Percentiles rank a stretch among this genome's conserved stretches.
Evolutionary conservation across 2,113 vertebrate species (phyloP).

Genomic region (Spheniscus mendiculus): DNA sequence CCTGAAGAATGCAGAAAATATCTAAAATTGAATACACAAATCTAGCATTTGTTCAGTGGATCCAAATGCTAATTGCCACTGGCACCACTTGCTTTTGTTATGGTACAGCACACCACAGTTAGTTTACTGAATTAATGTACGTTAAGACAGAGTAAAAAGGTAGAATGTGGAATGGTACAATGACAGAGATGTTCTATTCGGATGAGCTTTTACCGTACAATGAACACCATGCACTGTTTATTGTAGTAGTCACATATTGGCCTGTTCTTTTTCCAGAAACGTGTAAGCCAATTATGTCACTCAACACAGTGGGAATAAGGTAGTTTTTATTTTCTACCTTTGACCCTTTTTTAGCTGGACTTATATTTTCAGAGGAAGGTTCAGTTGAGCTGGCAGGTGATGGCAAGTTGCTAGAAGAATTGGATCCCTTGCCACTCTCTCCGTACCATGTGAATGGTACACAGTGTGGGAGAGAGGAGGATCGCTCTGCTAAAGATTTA

Average conservation of each 20-base stretch:
- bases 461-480: slow-evolving; percentile 68
- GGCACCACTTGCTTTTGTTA: not conserved
- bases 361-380: slow-evolving; percentile 82
- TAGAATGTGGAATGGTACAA: slow-evolving; percentile 29
- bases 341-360: slow-evolving; percentile 82
- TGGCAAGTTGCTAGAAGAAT: slow-evolving; percentile 75
- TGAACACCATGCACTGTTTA: slow-evolving; percentile 67
- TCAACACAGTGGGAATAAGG: slow-evolving; percentile 57
- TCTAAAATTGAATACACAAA: slow-evolving; percentile 26
- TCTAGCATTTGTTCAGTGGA: slow-evolving; percentile 48
- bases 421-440: slow-evolving; percentile 73
- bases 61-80: slow-evolving; percentile 67
- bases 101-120: slow-evolving; percentile 41
- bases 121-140: slow-evolving; percentile 57
- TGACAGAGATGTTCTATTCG: slow-evolving; percentile 28
- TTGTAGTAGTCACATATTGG: slow-evolving; percentile 46
- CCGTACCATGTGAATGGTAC: slow-evolving; percentile 74
- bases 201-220: slow-evolving; percentile 19
- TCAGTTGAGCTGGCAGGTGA: slow-evolving; percentile 80
- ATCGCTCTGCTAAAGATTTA: slow-evolving; percentile 35
- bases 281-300: slow-evolving; percentile 65
- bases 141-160: slow-evolving; percentile 45
- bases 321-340: slow-evolving; percentile 83
- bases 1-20: slow-evolving; percentile 28
- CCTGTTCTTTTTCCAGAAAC: slow-evolving; percentile 47